Evolutionary conservation across 2,113 vertebrate species (phyloP).

Genomic region (Coracopsis vasa): DNA sequence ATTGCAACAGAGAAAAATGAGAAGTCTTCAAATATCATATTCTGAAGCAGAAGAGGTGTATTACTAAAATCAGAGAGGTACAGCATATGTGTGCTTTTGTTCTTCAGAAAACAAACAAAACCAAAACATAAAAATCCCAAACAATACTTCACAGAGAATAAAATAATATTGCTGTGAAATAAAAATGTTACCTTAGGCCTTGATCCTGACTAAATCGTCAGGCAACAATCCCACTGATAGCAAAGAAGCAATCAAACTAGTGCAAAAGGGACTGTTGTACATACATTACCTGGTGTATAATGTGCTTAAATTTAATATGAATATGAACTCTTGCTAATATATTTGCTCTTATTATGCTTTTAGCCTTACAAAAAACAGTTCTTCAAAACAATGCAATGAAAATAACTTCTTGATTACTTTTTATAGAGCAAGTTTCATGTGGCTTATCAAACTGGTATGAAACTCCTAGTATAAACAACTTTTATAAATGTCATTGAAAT

Average conservation of each 20-base stretch:
- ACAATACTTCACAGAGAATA: neutral
- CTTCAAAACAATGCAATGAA: neutral
- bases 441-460: neutral
- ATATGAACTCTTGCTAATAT: neutral
- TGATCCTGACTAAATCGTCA: neutral
- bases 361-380: neutral
- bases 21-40: neutral
- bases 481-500: slow-evolving; percentile 47
- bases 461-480: slow-evolving; percentile 25
- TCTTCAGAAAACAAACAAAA: neutral
- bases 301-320: neutral
- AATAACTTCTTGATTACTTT: neutral
- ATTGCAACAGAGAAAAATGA: neutral
- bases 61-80: neutral
- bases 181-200: neutral
- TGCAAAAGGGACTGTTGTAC: neutral
- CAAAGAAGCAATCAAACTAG: neutral
- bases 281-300: neutral
- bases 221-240: neutral
- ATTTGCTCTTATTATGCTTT: neutral
- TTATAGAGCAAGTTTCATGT: neutral
- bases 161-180: neutral
- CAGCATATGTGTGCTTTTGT: neutral
- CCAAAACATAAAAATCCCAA: neutral
- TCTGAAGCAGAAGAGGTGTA: neutral